Evolutionary conservation across 1,140 invertebrate species (phyloP).

Genomic region (Homalodisca vitripennis): DNA sequence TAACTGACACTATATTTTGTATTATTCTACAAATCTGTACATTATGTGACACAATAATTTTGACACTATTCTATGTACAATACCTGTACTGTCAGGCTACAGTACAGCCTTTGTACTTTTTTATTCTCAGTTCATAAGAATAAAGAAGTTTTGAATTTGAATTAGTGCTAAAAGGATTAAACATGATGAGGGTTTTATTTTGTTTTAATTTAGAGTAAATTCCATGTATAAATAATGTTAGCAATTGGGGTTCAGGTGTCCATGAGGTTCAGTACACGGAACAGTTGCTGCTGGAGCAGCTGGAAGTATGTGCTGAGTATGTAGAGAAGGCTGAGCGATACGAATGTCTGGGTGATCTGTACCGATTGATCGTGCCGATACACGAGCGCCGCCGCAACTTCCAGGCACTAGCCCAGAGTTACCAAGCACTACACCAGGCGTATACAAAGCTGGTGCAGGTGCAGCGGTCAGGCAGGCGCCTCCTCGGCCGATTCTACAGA

Average conservation of each 20-base stretch:
- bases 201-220: too few relatives aligned
- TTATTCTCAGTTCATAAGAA: too few relatives aligned
- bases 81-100: too few relatives aligned
- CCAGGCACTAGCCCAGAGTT: slow-evolving; percentile 68
- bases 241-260: slow-evolving; percentile 66
- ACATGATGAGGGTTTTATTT: too few relatives aligned
- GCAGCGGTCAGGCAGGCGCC: slow-evolving; percentile 76
- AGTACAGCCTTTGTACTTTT: too few relatives aligned
- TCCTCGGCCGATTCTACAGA: slow-evolving; percentile 88
- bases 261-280: slow-evolving; percentile 90
- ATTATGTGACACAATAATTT: too few relatives aligned
- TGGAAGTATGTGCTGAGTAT: slow-evolving; percentile 77
- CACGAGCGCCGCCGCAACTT: slow-evolving; percentile 85
- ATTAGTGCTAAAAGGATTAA: too few relatives aligned
- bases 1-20: too few relatives aligned
- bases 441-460: slow-evolving; percentile 86
- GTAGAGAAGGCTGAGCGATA: slow-evolving; percentile 87
- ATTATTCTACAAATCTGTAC: too few relatives aligned
- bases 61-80: too few relatives aligned
- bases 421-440: slow-evolving; percentile 76
- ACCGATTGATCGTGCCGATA: slow-evolving; percentile 86
- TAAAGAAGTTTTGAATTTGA: too few relatives aligned
- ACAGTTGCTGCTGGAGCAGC: slow-evolving; percentile 75
- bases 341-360: slow-evolving; percentile 88
- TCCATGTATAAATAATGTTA: too few relatives aligned